Evolutionary conservation across 2,113 vertebrate genomes (phyloP).

Genomic region (Motacilla alba): DNA sequence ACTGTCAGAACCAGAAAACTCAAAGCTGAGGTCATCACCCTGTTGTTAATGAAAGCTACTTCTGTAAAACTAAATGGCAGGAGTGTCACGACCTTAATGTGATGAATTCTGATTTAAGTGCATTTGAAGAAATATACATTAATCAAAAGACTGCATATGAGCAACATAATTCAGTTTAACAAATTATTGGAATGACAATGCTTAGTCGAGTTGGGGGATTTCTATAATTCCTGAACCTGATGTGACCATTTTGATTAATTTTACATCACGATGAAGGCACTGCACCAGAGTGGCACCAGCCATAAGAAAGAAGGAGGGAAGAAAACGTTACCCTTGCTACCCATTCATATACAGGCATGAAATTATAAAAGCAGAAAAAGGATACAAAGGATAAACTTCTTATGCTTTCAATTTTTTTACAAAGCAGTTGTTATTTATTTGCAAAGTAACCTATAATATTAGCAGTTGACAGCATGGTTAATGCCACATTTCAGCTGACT

Average conservation of each 20-base stretch:
- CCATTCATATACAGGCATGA: background rate
- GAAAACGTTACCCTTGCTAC: background rate
- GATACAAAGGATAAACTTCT: background rate
- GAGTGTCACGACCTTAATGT: background rate
- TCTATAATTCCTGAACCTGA: background rate
- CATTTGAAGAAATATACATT: background rate
- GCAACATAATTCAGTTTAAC: background rate
- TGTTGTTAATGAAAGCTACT: constrained; percentile 6
- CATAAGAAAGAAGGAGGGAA: background rate
- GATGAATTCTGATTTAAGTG: constrained; percentile 12
- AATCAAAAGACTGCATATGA: background rate
- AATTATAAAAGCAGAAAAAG: background rate
- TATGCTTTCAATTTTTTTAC: background rate
- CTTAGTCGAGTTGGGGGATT: background rate
- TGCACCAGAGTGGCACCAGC: background rate
- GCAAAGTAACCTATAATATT: background rate
- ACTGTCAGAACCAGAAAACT: constrained; percentile 4
- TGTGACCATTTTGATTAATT: background rate
- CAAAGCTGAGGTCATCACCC: background rate
- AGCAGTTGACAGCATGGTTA: background rate
- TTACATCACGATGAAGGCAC: background rate
- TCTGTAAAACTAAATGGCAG: background rate
- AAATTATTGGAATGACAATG: background rate
- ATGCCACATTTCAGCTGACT: background rate
- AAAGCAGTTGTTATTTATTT: background rate